A percentile compares a stretch with the other conserved stretches of the same genome.
Conservation (phyloP, 2,113 vertebrate genomes). For the Corythaixoides concolor region DNA sequence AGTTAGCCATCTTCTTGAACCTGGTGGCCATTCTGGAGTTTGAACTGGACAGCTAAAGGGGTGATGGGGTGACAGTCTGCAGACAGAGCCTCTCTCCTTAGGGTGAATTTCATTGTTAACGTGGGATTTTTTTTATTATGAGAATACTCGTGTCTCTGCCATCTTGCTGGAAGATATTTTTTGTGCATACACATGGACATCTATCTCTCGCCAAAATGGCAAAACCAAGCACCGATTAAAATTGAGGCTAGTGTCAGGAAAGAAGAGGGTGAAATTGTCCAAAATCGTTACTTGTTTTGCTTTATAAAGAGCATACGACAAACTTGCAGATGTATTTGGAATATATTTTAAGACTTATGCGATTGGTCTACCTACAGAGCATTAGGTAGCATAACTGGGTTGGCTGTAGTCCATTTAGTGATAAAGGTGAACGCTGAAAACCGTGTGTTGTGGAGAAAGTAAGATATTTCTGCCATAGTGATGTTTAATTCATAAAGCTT, state of each 20-base stretch:
- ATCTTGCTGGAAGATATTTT: background rate
- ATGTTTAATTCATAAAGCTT: background rate
- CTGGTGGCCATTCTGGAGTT: background rate
- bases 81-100: background rate
- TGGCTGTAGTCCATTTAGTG: background rate
- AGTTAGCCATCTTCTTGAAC: background rate
- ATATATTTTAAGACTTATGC: background rate
- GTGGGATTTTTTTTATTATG: background rate
- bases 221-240: background rate
- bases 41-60: background rate
- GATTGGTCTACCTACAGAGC: background rate
- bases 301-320: background rate
- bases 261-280: background rate
- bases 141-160: background rate
- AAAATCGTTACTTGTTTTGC: background rate
- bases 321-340: background rate
- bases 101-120: background rate
- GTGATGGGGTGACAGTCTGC: background rate
- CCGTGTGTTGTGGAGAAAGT: background rate
- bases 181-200: rapidly evolving
- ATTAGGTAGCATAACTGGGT: background rate
- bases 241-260: background rate
- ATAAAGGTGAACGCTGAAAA: background rate
- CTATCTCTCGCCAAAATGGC: background rate
- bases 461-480: background rate